Evolutionary conservation across 2,113 vertebrate species (phyloP).

Genomic region (Stegastes partitus): DNA sequence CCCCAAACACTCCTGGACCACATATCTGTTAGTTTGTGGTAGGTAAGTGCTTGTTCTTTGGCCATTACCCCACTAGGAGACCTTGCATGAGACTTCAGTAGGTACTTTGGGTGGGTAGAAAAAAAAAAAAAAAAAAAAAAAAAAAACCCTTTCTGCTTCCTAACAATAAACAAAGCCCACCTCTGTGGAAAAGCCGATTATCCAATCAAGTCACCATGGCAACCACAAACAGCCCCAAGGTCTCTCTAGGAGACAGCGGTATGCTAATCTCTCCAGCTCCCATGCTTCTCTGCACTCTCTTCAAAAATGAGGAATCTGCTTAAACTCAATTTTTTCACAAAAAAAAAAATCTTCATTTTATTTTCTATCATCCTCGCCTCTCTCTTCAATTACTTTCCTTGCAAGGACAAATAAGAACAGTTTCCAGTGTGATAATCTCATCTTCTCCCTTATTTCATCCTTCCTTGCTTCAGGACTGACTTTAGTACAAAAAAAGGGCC

Average conservation of each 20-base stretch:
- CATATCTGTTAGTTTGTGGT: conserved; percentile 17
- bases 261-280: conserved; percentile 38
- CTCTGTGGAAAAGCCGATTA: conserved; percentile 57
- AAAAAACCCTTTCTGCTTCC: conserved; percentile 11
- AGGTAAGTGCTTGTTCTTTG: conserved; percentile 60
- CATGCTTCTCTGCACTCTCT: conserved; percentile 18
- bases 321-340: conserved; percentile 19
- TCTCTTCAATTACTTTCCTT: not conserved
- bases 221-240: conserved; percentile 55
- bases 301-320: conserved; percentile 15
- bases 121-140: conserved; percentile 18
- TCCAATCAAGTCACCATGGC: conserved; percentile 62
- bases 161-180: conserved; percentile 63
- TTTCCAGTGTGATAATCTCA: conserved; percentile 6
- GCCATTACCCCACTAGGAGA: conserved; percentile 50
- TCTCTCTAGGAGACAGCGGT: conserved; percentile 48
- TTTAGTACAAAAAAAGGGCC: not conserved
- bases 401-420: not conserved
- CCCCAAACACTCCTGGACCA: conserved; percentile 21
- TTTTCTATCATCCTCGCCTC: not conserved
- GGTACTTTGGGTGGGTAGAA: conserved; percentile 38
- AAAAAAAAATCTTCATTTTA: conserved; percentile 22
- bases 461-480: not conserved
- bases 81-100: conserved; percentile 36
- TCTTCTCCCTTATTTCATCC: conserved; percentile 6